A percentile compares a stretch with the other conserved stretches of the same genome.
Evolutionary conservation across 2,113 vertebrate species (phyloP).

Genomic region (Xiphophorus maculatus): DNA sequence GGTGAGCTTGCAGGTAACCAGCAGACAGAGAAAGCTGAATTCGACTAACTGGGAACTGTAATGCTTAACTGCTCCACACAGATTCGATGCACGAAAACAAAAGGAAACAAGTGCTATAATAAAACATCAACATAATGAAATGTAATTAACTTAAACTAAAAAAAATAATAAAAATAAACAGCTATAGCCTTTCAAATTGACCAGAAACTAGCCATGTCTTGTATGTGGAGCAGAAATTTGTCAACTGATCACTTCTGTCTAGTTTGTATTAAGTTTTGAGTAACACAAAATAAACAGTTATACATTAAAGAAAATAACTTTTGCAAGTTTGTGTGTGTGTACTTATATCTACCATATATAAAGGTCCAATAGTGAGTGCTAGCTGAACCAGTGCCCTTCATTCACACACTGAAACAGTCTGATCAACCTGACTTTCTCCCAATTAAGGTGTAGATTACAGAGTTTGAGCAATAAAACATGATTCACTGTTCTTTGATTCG

Average conservation of each 20-base stretch:
- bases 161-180: not conserved
- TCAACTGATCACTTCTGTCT: not conserved
- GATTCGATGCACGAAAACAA: not conserved
- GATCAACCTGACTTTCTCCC: conserved; percentile 45
- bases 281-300: conserved; percentile 25
- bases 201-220: conserved; percentile 39
- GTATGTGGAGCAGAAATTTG: conserved; percentile 12
- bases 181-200: conserved; percentile 34
- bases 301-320: conserved; percentile 25
- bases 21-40: conserved; percentile 54
- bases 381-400: conserved; percentile 43
- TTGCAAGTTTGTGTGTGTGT: not conserved
- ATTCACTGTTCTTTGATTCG: conserved; percentile 23
- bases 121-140: conserved; percentile 45
- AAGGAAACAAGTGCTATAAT: conserved; percentile 52
- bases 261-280: conserved; percentile 13
- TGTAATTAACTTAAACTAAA: conserved; percentile 27
- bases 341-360: conserved; percentile 6
- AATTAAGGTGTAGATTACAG: conserved; percentile 35
- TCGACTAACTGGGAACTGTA: conserved; percentile 43
- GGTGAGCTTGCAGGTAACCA: conserved; percentile 37
- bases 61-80: conserved; percentile 32
- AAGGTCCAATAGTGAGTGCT: conserved; percentile 45
- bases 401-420: conserved; percentile 44
- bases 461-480: conserved; percentile 39